These are phyloP conservation scores for Branchipolynoe longqiensis DNA, from an alignment of 2,888 invertebrate genomes.

Conservation along the genomic window DNA sequence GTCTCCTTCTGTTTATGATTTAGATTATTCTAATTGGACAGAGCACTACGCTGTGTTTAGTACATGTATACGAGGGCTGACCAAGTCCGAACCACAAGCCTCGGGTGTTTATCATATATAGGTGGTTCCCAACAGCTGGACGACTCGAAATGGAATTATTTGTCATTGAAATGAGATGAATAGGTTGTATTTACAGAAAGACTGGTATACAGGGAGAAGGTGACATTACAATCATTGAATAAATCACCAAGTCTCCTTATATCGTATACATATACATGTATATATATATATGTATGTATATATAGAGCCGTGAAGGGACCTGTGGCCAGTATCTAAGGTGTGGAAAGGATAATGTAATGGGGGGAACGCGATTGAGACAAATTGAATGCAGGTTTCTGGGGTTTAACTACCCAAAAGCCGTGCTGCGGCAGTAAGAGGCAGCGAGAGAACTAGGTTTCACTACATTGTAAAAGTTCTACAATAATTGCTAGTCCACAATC, in stretches of 20 bases:
- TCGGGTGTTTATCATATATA: too few relatives aligned
- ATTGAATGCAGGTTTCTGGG: constrained; percentile 39
- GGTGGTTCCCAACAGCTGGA: constrained; percentile 23
- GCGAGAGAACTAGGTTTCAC: constrained; percentile 40
- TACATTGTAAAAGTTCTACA: constrained; percentile 41
- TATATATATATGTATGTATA: too few relatives aligned
- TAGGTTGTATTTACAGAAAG: constrained; percentile 48
- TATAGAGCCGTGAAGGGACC: constrained; percentile 2
- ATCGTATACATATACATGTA: too few relatives aligned
- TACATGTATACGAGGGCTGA: not conserved
- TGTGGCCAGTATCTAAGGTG: constrained; percentile 10
- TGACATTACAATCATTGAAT: too few relatives aligned
- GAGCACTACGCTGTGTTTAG: constrained; percentile 14
- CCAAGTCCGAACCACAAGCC: constrained; percentile 25
- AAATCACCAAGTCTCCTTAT: constrained; percentile 16
- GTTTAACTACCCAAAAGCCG: constrained; percentile 30
- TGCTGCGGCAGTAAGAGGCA: constrained; percentile 26
- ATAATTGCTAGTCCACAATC: constrained; percentile 48
- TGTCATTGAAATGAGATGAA: constrained; percentile 53
- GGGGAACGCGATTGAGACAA: constrained; percentile 34
- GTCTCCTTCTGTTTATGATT: not conserved
- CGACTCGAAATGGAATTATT: constrained; percentile 45
- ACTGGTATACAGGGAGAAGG: constrained; percentile 37
- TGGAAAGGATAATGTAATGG: constrained; percentile 49
- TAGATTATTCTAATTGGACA: constrained; percentile 38